Base-by-base conservation (phyloP, 2,113 vertebrate species). In the Nyctibius bracteatus region DNA sequence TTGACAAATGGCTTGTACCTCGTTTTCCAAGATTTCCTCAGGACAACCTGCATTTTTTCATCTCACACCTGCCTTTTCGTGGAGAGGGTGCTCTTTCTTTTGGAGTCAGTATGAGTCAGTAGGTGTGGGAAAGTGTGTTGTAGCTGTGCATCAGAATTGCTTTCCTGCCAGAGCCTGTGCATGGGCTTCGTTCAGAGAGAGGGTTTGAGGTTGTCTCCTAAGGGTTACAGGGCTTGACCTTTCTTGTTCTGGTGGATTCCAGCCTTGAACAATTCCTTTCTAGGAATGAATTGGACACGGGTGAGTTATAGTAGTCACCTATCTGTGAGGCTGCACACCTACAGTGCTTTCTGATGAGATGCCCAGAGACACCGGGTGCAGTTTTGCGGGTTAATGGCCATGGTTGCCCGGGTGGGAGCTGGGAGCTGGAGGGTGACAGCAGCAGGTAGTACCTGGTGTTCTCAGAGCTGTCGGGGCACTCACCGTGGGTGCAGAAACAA, bases 401-500 rank as follows among this genome's bases (percentile, higher is more conserved):
- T 15, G 9, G 68, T 62, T 58, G 13, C n/a, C 44, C 0, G 0
- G 20, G 13, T 24, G 70, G 84, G 51, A 81, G 70, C 46, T 31
- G 78, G 37, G 51, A 81, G 70, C 46, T 31, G 78, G 37, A 7
- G 51, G 4, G 24, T 52, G 44, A 5, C 46, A 66, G 15, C 61
- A 66, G 7, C 47, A 47, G 79, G 66, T 51, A 39, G 66, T 51
- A 39, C 73, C 18, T 7, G 35, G 5, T 22, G 41, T 41, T 33
- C 52, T 81, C 3, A 0, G 46, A 52, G 75, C 58, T 63, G 30
- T 15, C 1, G 0, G 54, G 58, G 5, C 14, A 2, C 20, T 67
- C 22, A 0, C 44, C 6, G 2, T 14, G 71, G 5, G 0, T 43
- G 31, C 43, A 68, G 78, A 19, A 79, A 22, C 23, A 57, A 63